phyloP scores from a whole-genome alignment of 1,140 invertebrate species.

The Mycetomoellerius zeteki region DNA sequence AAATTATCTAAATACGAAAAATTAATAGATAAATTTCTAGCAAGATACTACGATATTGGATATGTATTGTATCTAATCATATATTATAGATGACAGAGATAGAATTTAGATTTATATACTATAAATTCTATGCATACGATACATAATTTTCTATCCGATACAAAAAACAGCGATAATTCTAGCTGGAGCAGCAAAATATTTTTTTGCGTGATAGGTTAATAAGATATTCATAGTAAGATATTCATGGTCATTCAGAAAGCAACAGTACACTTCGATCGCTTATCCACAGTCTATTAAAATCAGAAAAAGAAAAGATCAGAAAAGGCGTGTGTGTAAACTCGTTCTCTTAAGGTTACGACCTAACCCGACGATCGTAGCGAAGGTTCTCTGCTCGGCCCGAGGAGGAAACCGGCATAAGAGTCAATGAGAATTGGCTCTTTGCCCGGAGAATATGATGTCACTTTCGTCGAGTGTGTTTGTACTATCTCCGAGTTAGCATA shows the following conservation, averaged over 20 bases:
- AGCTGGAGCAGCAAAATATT: too few relatives aligned
- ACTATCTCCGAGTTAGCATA: neutral
- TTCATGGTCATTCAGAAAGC: neutral
- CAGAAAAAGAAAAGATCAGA: neutral
- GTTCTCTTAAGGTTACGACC: slow-evolving; percentile 33
- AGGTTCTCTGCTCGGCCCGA: slow-evolving; percentile 18
- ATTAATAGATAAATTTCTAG: too few relatives aligned
- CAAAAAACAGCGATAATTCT: too few relatives aligned
- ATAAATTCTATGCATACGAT: too few relatives aligned
- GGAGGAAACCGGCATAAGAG: slow-evolving; percentile 50
- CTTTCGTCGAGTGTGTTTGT: slow-evolving; percentile 30
- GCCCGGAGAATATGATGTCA: slow-evolving; percentile 47
- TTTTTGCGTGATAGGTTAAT: too few relatives aligned
- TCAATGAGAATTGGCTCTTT: slow-evolving; percentile 51
- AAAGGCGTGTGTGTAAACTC: neutral
- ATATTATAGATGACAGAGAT: too few relatives aligned
- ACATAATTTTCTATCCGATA: too few relatives aligned
- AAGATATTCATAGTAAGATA: too few relatives aligned
- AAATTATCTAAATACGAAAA: too few relatives aligned
- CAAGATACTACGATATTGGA: too few relatives aligned
- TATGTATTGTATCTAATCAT: too few relatives aligned
- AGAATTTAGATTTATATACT: too few relatives aligned
- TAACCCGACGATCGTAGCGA: slow-evolving; percentile 32
- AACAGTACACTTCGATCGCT: neutral
- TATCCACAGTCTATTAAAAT: neutral